phyloP scores from a whole-genome alignment of 2,888 invertebrate species.

The Harpalus rufipes region DNA sequence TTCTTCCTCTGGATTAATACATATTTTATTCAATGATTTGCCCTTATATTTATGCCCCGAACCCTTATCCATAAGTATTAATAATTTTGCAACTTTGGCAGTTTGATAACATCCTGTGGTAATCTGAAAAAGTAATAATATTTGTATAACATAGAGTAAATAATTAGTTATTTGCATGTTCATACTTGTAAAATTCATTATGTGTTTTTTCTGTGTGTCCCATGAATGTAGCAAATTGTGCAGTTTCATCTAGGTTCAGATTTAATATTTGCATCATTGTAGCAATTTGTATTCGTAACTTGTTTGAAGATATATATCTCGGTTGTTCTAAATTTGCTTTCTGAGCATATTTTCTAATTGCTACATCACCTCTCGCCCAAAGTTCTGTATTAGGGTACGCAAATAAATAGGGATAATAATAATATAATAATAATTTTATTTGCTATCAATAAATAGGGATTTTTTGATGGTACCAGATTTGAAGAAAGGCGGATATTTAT shows the following conservation, averaged over 20 bases:
- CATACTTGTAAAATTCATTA: neutral
- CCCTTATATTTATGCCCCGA: slow-evolving; percentile 15
- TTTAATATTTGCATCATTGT: neutral
- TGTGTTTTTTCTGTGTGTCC: neutral
- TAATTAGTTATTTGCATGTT: neutral
- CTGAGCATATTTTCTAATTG: slow-evolving; percentile 60
- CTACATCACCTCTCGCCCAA: slow-evolving; percentile 53
- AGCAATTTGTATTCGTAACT: neutral
- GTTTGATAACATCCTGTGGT: neutral
- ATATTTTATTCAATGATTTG: slow-evolving; percentile 25
- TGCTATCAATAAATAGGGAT: too few species aligned
- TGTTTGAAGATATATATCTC: too few species aligned
- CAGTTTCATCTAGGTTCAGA: neutral
- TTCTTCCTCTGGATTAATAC: too few species aligned
- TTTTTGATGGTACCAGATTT: slow-evolving; percentile 58
- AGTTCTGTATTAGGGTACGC: neutral
- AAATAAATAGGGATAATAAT: too few species aligned
- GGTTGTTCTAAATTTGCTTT: slow-evolving; percentile 36
- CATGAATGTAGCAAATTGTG: neutral
- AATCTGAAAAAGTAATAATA: neutral
- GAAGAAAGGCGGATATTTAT: neutral
- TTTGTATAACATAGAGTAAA: too few species aligned
- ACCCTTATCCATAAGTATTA: slow-evolving; percentile 33
- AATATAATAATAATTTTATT: too few species aligned
- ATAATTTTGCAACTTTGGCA: neutral